A percentile compares a stretch with the other conserved stretches of the same genome.
Evolutionary conservation across 2,113 vertebrate genomes (phyloP).

Genomic region (Meleagris gallopavo): DNA sequence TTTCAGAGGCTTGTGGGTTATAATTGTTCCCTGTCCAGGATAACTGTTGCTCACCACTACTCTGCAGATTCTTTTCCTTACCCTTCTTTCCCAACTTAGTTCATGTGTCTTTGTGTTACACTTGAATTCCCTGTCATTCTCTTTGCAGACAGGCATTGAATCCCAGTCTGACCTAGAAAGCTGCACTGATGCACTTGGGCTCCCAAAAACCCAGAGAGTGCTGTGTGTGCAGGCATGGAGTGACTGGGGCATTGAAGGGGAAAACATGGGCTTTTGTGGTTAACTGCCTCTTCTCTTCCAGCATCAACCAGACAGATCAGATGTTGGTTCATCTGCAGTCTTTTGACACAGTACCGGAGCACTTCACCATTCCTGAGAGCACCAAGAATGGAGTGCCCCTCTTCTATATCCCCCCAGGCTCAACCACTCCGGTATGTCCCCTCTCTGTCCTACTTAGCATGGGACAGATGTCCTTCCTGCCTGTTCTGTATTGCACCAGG

Average conservation of each 20-base stretch:
- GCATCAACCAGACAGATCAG: constrained; percentile 98
- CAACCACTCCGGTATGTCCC: constrained; percentile 89
- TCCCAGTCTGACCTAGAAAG: neutral
- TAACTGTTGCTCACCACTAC: neutral
- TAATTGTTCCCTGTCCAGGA: neutral
- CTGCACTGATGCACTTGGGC: neutral
- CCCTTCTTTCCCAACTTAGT: neutral
- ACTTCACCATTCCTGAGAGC: constrained; percentile 97
- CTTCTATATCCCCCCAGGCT: constrained; percentile 97
- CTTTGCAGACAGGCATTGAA: neutral
- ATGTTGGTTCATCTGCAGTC: constrained; percentile 98
- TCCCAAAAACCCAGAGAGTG: accelerated
- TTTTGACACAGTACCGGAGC: constrained; percentile 94
- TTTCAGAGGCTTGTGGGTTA: neutral
- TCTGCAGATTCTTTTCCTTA: neutral
- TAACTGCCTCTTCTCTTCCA: constrained; percentile 66
- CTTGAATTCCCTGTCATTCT: neutral
- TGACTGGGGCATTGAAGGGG: neutral
- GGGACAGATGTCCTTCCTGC: neutral
- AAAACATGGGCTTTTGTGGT: neutral
- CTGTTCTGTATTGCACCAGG: neutral
- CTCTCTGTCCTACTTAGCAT: neutral
- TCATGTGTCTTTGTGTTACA: neutral
- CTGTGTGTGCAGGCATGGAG: neutral
- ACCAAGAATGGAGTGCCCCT: constrained; percentile 97